Conservation (phyloP, 2,797 vertebrate species). For the Parauchenoglanis ngamensis region DNA sequence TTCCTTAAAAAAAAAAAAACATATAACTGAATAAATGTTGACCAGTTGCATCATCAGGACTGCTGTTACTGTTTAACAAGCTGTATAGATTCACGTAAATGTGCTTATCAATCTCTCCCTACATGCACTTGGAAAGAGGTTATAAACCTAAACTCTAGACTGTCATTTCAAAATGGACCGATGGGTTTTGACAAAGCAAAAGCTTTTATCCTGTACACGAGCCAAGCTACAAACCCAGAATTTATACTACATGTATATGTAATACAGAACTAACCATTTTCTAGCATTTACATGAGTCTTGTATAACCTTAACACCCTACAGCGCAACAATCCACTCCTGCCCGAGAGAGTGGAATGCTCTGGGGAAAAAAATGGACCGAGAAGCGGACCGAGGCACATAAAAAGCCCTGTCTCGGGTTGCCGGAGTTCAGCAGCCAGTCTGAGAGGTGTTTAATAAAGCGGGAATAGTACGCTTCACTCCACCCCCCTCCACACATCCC, state of each 20-base stretch:
- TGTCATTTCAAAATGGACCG: background rate
- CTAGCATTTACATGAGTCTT: background rate
- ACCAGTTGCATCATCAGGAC: background rate
- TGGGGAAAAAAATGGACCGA: background rate
- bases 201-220: background rate
- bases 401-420: conserved; percentile 7
- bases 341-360: conserved; percentile 6
- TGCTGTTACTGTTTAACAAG: conserved; percentile 13
- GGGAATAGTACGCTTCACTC: conserved; percentile 15
- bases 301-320: conserved; percentile 15
- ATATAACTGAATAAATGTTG: background rate
- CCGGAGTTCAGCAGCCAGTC: conserved; percentile 17
- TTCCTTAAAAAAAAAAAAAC: background rate
- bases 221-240: background rate
- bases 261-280: background rate
- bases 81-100: background rate
- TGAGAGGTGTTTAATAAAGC: conserved; percentile 51
- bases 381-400: conserved; percentile 18
- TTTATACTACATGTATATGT: background rate
- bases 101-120: conserved; percentile 7
- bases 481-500: background rate
- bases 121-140: conserved; percentile 1
- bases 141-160: background rate
- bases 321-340: conserved; percentile 2
- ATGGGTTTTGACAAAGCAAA: background rate